These are phyloP conservation scores for Leguminivora glycinivorella DNA, from an alignment of 1,140 invertebrate species.

Conservation along the genomic window DNA sequence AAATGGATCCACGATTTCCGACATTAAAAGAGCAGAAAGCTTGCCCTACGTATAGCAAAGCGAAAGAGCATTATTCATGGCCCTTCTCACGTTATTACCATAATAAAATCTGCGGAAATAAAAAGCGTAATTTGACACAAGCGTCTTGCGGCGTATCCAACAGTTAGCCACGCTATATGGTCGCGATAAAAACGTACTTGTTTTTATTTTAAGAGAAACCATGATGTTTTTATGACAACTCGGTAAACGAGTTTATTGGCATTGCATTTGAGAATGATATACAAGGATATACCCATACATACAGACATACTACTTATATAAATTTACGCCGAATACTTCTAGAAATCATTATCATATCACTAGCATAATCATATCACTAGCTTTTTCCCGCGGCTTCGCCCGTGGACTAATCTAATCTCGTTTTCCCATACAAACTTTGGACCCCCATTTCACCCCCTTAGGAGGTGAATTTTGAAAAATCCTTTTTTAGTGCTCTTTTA, in stretches of 20 bases:
- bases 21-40: conserved; percentile 22
- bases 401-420: too few species aligned
- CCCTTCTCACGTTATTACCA: conserved; percentile 52
- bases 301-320: too few species aligned
- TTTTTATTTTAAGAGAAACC: conserved; percentile 34
- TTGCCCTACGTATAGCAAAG: conserved; percentile 35
- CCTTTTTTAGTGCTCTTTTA: too few species aligned
- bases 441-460: too few species aligned
- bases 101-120: conserved; percentile 60
- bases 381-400: too few species aligned
- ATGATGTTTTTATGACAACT: conserved; percentile 26
- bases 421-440: too few species aligned
- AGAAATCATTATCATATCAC: too few species aligned
- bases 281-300: background rate
- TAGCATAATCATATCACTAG: too few species aligned
- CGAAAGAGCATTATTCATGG: conserved; percentile 45
- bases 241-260: conserved; percentile 19
- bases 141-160: conserved; percentile 43
- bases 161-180: conserved; percentile 36
- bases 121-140: conserved; percentile 56
- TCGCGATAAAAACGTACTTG: conserved; percentile 37
- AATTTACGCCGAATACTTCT: too few species aligned
- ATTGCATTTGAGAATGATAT: background rate
- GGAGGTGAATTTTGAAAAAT: too few species aligned
- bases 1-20: conserved; percentile 18